These are phyloP conservation scores for Linnaemya tessellans DNA, from an alignment of 2,888 invertebrate genomes.

Conservation along the genomic window DNA sequence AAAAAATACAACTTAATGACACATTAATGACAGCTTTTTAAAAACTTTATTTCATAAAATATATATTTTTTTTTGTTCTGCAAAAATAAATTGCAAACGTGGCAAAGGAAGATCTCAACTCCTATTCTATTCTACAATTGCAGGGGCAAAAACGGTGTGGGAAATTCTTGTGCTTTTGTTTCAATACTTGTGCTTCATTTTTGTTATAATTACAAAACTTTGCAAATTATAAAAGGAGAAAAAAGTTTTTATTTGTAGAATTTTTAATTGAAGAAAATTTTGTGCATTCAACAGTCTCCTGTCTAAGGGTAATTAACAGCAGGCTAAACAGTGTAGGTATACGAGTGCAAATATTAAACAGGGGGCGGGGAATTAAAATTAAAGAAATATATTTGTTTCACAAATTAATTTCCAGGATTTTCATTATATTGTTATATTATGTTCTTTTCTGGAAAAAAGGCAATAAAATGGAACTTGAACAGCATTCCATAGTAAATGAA, in stretches of 20 bases:
- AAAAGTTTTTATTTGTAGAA: slow-evolving; percentile 27
- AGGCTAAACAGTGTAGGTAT: slow-evolving; percentile 8
- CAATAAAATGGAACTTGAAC: too few relatives aligned
- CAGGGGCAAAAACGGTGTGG: neutral
- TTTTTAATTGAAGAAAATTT: slow-evolving; percentile 38
- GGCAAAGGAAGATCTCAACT: neutral
- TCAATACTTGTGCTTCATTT: neutral
- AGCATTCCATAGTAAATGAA: too few relatives aligned
- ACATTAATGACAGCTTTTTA: slow-evolving; percentile 39
- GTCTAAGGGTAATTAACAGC: slow-evolving; percentile 55
- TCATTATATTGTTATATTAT: too few relatives aligned
- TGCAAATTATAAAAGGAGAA: slow-evolving; percentile 16
- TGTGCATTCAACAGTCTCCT: slow-evolving; percentile 30
- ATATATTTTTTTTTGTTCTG: neutral
- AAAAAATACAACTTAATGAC: slow-evolving; percentile 15
- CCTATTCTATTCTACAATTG: neutral
- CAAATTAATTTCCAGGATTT: too few relatives aligned
- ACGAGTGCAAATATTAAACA: neutral
- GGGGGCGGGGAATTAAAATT: neutral
- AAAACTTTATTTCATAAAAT: slow-evolving; percentile 21
- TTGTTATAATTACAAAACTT: slow-evolving; percentile 39
- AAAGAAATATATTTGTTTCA: too few relatives aligned
- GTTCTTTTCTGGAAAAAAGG: too few relatives aligned
- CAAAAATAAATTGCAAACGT: slow-evolving; percentile 1
- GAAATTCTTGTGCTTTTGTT: slow-evolving; percentile 4